Base-by-base conservation (phyloP, 2,113 vertebrate species). In the Zeus faber region DNA sequence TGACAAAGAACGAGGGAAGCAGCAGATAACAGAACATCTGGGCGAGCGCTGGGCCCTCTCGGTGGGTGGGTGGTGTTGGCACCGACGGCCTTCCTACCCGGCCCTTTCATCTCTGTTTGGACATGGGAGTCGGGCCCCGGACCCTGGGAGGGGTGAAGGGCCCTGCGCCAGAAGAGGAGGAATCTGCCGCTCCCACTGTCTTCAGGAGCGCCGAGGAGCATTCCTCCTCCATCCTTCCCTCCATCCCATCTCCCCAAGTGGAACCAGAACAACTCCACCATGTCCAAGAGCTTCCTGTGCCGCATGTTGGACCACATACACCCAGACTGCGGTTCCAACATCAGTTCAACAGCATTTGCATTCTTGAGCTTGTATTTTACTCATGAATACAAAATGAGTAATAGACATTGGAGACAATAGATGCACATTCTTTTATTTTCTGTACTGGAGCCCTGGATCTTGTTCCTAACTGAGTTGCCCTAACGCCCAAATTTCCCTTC, bases 81-180 rank as follows among this genome's bases (percentile, higher is more conserved):
- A 77, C 45, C 16, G 31, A 45, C 69, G 52, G 54, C 55, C 71
- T 61, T 74, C 83, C 80, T 70, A 70, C 76, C 62, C 57, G 76
- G 58, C 29, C 62, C 83, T 85, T 85, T 85, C 76, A 85, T 85
- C 80, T 85, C 74, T 22, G 72, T 67, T 65, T 62, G 76, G 80
- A 79, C 81, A 85, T 83, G 83, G 81, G 83, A 79, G 70, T 56
- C 41, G 9, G 25, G 69, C 64, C 64, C 69, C 49, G 40, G 75
- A 63, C 70, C 66, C 39, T 74, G 77, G 73, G 75, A 65, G 73
- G 73, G 80, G 52, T 27, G 6, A 47, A 53, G 74, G 72, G 65
- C 63, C 25, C 47, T 2, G 50, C 22, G 61, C 69, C 72, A 63
- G 65, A 59, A 14, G 65, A 54, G 35, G 40, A 74, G 73, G 57